Conservation (phyloP, 92 coral and sea anemone species). For the Zoanthus solanderi region DNA sequence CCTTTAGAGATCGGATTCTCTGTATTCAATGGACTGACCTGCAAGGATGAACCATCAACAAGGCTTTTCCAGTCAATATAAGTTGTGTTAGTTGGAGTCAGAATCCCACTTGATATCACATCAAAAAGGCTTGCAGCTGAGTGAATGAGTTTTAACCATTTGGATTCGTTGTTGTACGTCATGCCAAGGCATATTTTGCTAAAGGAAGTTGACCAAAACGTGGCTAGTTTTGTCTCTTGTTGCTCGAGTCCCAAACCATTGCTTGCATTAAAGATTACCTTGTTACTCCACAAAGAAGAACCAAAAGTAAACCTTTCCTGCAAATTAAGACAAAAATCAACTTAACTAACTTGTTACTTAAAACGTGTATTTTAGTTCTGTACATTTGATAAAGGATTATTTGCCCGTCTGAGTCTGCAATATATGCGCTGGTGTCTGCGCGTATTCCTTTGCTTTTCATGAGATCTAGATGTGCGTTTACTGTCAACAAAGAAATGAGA, state of each 20-base stretch:
- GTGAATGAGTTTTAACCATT: conserved; percentile 66
- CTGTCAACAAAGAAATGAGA: not conserved
- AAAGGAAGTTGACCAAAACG: conserved; percentile 43
- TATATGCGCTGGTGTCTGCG: no score
- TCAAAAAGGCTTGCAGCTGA: conserved; percentile 42
- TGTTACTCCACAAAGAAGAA: conserved; percentile 36
- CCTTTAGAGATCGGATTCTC: no score
- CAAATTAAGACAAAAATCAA: not conserved
- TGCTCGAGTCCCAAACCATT: conserved; percentile 2
- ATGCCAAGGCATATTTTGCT: conserved; percentile 30
- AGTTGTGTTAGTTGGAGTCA: conserved; percentile 37
- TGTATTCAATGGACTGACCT: conserved; percentile 41
- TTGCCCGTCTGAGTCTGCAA: no score
- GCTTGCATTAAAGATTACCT: not conserved
- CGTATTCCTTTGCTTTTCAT: no score
- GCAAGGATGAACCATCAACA: conserved; percentile 54
- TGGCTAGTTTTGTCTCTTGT: conserved; percentile 30
- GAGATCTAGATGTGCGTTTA: not conserved
- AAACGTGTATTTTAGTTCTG: not conserved
- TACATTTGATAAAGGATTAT: not conserved
- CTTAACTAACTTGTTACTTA: not conserved
- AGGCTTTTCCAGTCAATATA: conserved; percentile 65
- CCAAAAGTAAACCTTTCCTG: conserved; percentile 9
- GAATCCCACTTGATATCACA: conserved; percentile 46
- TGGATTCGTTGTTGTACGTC: conserved; percentile 2